phyloP scores from a whole-genome alignment of 2,888 invertebrate genomes.

The Agrilus biguttatus region DNA sequence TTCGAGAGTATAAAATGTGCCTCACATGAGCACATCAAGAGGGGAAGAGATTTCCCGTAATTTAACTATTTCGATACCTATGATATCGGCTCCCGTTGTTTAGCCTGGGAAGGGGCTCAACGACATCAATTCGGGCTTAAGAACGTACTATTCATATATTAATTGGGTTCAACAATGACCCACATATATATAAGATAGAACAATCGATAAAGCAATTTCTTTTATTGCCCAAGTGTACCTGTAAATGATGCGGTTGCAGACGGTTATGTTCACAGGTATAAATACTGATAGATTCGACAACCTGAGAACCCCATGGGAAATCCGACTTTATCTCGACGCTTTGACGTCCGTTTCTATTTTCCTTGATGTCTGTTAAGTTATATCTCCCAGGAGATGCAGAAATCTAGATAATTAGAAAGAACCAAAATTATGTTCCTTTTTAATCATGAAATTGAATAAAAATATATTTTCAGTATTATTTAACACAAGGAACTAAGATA shows the following conservation, averaged over 20 bases:
- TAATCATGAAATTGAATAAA: not conserved
- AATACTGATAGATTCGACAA: constrained; percentile 46
- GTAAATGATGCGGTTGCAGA: constrained; percentile 14
- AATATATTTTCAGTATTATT: not conserved
- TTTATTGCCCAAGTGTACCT: constrained; percentile 10
- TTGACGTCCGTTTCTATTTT: constrained; percentile 28
- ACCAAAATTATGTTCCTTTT: not conserved
- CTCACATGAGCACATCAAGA: too few relatives aligned
- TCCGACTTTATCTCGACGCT: constrained; percentile 48
- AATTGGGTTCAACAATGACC: too few relatives aligned
- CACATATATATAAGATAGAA: not conserved
- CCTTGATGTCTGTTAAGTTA: constrained; percentile 42
- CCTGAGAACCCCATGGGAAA: constrained; percentile 45
- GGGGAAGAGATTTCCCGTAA: too few relatives aligned
- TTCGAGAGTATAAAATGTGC: too few relatives aligned
- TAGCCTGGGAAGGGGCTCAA: too few relatives aligned
- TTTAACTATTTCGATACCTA: too few relatives aligned
- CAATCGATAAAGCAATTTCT: not conserved
- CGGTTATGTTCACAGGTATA: constrained; percentile 16
- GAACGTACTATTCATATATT: too few relatives aligned
- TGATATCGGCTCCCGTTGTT: too few relatives aligned
- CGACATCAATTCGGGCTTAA: too few relatives aligned
- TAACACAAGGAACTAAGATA: constrained; percentile 1
- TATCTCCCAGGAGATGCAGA: constrained; percentile 61
- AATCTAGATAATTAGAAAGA: constrained; percentile 32